A percentile compares a stretch with the other conserved stretches of the same genome.
Conservation (phyloP, 2,888 invertebrate genomes). For the Oxyscelio sp. region DNA sequence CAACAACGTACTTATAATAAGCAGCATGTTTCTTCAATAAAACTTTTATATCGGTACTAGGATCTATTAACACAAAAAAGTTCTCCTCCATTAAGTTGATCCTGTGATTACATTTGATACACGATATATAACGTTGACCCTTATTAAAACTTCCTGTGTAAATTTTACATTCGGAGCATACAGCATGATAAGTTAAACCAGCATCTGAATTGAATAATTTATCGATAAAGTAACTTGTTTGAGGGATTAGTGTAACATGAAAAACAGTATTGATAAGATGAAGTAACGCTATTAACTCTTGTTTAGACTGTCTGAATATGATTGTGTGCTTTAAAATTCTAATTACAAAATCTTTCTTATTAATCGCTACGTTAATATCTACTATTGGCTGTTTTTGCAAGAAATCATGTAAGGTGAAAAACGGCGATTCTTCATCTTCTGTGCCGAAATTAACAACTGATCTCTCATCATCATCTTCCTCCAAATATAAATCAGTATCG, state of each 20-base stretch:
- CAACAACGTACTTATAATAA: slow-evolving; percentile 30
- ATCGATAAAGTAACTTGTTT: slow-evolving; percentile 27
- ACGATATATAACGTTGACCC: background rate
- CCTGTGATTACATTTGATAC: slow-evolving; percentile 11
- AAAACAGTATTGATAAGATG: background rate
- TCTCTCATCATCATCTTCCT: too few relatives aligned
- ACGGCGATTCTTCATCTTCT: too few relatives aligned
- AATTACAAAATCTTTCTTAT: background rate
- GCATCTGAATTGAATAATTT: slow-evolving; percentile 20
- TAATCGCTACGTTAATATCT: background rate
- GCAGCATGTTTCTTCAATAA: background rate
- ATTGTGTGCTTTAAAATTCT: background rate
- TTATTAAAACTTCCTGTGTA: slow-evolving; percentile 13
- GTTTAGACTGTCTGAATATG: background rate
- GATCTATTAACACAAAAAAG: slow-evolving; percentile 37
- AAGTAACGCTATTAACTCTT: background rate
- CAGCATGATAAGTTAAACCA: slow-evolving; percentile 17
- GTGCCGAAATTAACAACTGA: too few relatives aligned
- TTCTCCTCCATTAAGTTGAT: slow-evolving; percentile 4
- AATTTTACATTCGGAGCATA: slow-evolving; percentile 15
- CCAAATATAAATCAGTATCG: too few relatives aligned
- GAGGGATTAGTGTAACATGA: background rate
- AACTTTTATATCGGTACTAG: slow-evolving; percentile 2
- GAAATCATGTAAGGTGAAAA: background rate
- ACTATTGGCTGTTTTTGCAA: background rate